Evolutionary conservation across 2,888 invertebrate genomes (phyloP).

Genomic region (Micropterix aruncella): DNA sequence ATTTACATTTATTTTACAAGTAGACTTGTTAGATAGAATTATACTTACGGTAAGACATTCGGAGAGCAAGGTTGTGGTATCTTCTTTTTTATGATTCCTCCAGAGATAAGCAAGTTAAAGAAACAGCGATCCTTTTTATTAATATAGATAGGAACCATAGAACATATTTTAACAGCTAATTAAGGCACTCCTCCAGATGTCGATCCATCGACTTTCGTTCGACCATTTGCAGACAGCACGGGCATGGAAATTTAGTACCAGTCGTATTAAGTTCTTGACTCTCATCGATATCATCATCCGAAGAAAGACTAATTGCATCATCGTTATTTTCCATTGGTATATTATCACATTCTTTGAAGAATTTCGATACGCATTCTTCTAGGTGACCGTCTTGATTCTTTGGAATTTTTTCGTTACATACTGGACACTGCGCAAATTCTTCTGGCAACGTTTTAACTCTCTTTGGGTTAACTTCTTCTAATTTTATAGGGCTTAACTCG

Average conservation of each 20-base stretch:
- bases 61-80: too few species aligned
- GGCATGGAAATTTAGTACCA: constrained; percentile 39
- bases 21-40: too few species aligned
- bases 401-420: constrained; percentile 24
- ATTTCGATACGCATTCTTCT: constrained; percentile 34
- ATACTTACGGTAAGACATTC: too few species aligned
- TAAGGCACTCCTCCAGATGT: constrained; percentile 39
- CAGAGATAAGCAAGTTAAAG: too few species aligned
- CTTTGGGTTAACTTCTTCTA: neutral
- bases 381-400: constrained; percentile 29
- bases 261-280: constrained; percentile 26
- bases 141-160: too few species aligned
- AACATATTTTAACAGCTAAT: constrained; percentile 4
- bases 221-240: constrained; percentile 41
- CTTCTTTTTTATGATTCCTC: too few species aligned
- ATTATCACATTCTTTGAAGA: constrained; percentile 28
- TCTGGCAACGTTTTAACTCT: too few species aligned
- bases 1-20: too few species aligned
- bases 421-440: constrained; percentile 33
- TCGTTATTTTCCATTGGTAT: constrained; percentile 16
- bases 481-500: neutral
- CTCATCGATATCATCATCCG: constrained; percentile 24
- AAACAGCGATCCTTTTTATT: too few species aligned
- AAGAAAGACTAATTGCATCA: constrained; percentile 15
- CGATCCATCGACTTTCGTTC: constrained; percentile 37